These are phyloP conservation scores for Drosophila tripunctata DNA, from an alignment of 2,888 invertebrate species.

Conservation along the genomic window DNA sequence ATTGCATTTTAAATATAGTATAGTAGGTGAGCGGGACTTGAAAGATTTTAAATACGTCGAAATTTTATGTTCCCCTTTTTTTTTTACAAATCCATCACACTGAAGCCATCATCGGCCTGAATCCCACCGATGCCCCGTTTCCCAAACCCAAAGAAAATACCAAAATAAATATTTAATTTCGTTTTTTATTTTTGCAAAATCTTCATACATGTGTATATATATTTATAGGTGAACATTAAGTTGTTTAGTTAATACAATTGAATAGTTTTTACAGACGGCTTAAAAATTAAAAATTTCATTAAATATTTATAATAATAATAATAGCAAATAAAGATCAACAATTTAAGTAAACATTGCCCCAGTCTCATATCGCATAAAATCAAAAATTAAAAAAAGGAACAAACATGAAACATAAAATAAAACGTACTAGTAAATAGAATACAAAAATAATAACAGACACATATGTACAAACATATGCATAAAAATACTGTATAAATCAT, in stretches of 20 bases:
- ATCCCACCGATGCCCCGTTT: no score
- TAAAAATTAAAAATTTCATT: constrained; percentile 23
- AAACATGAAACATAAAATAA: constrained; percentile 11
- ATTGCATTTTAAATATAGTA: neutral
- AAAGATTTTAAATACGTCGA: no score
- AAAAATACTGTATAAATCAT: neutral
- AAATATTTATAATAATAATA: constrained; percentile 1
- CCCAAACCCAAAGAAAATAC: neutral
- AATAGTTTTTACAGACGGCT: constrained; percentile 32
- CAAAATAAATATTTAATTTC: neutral
- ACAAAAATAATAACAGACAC: neutral
- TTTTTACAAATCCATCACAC: no score
- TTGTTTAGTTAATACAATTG: constrained; percentile 21
- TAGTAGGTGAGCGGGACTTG: no score
- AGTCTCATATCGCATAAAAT: constrained; percentile 40
- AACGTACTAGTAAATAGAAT: constrained; percentile 9
- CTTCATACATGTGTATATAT: constrained; percentile 33
- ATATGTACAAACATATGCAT: neutral
- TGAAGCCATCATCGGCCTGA: no score
- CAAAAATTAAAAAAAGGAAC: constrained; percentile 3
- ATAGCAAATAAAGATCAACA: constrained; percentile 13
- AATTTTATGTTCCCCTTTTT: neutral
- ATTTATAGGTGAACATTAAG: constrained; percentile 29
- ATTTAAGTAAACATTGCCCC: constrained; percentile 45
- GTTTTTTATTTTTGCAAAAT: constrained; percentile 22